Evolutionary conservation across 2,888 invertebrate genomes (phyloP).

Genomic region (Gortyna flavago): DNA sequence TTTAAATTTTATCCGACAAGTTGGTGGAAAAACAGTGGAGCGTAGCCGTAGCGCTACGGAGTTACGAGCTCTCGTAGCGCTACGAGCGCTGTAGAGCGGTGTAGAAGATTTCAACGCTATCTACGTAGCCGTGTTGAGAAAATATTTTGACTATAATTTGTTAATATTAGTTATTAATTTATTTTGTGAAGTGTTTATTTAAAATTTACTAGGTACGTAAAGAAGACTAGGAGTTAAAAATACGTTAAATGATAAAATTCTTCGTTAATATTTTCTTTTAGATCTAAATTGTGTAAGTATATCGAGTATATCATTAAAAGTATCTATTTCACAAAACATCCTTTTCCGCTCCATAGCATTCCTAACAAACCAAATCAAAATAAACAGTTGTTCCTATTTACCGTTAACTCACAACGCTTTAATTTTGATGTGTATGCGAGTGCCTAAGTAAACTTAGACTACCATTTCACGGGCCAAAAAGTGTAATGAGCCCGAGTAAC

Average conservation of each 20-base stretch:
- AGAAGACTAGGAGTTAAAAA: not conserved
- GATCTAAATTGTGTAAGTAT: not conserved
- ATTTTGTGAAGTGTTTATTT: not conserved
- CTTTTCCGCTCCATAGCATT: not conserved
- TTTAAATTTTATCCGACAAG: slow-evolving; percentile 33
- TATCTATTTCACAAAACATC: not conserved
- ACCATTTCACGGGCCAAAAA: slow-evolving; percentile 57
- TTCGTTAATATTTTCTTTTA: not conserved
- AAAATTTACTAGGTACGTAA: not conserved
- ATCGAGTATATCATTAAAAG: not conserved
- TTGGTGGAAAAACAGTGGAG: slow-evolving; percentile 27
- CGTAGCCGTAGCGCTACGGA: slow-evolving; percentile 65
- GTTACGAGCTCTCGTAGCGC: slow-evolving; percentile 65
- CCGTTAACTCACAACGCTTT: slow-evolving; percentile 30
- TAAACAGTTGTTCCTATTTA: slow-evolving; percentile 21
- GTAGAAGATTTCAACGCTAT: slow-evolving; percentile 69
- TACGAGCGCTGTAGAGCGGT: slow-evolving; percentile 34
- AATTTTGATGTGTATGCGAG: slow-evolving; percentile 28
- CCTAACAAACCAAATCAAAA: slow-evolving; percentile 26
- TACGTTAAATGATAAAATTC: not conserved
- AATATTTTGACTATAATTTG: slow-evolving; percentile 20
- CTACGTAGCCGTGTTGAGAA: slow-evolving; percentile 13
- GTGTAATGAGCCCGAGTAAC: slow-evolving; percentile 55
- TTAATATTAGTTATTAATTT: not conserved
- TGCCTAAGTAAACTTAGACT: slow-evolving; percentile 44